Conservation (phyloP, 1,140 invertebrate genomes). For the Philaenus spumarius region DNA sequence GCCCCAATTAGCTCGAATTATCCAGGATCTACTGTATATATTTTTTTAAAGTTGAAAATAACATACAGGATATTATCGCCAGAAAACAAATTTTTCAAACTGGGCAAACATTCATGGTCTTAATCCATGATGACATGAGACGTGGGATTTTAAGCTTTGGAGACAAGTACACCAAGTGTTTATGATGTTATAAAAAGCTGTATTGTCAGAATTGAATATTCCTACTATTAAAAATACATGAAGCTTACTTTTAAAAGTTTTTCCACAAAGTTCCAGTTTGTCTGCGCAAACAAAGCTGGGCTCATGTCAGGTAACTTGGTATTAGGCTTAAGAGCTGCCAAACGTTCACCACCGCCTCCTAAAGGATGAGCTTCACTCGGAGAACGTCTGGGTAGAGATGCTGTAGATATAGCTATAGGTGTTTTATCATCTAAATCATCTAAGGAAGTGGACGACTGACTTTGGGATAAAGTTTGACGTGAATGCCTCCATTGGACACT, state of each 20-base stretch:
- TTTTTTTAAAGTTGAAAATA: too few species aligned
- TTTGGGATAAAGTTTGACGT: conserved; percentile 37
- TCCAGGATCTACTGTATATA: too few species aligned
- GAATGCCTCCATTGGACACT: conserved; percentile 31
- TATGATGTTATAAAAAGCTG: too few species aligned
- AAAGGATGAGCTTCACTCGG: conserved; percentile 28
- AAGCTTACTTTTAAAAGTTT: conserved; percentile 82
- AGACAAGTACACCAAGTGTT: too few species aligned
- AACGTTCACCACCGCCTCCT: conserved; percentile 1
- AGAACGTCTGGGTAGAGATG: neutral
- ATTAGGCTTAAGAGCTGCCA: conserved; percentile 11
- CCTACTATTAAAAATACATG: too few species aligned
- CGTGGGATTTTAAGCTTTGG: too few species aligned
- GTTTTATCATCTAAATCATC: conserved; percentile 7
- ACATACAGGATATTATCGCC: too few species aligned
- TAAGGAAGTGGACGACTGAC: conserved; percentile 25
- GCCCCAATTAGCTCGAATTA: too few species aligned
- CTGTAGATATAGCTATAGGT: neutral
- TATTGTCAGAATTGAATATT: too few species aligned
- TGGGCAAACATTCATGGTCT: too few species aligned
- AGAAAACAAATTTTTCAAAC: too few species aligned
- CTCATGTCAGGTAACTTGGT: conserved; percentile 48
- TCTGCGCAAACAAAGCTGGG: conserved; percentile 86
- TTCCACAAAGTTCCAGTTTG: conserved; percentile 98
- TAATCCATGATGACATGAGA: too few species aligned